Percentiles rank a stretch among this genome's conserved stretches.
Evolutionary conservation across 1,140 invertebrate genomes (phyloP).

Genomic region (Macrotrachela quadricornifera): DNA sequence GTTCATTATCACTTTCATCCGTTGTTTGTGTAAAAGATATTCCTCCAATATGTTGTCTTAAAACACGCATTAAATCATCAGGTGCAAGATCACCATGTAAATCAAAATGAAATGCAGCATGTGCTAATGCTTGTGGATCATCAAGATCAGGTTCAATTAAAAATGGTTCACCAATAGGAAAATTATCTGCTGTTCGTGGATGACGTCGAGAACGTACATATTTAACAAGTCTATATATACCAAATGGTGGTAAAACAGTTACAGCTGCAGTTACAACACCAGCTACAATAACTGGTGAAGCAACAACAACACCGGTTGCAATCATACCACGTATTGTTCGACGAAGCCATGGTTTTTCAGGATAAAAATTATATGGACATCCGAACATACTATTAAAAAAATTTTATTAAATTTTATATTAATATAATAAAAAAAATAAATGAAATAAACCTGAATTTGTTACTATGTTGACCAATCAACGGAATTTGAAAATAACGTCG

Average conservation of each 20-base stretch:
- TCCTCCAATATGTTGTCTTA: too few species aligned
- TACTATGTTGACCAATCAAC: conserved; percentile 30
- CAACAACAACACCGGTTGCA: conserved; percentile 18
- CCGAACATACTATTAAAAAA: conserved; percentile 29
- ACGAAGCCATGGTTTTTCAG: conserved; percentile 23
- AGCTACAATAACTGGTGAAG: conserved; percentile 15
- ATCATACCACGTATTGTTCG: conserved; percentile 27
- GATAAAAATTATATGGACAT: conserved; percentile 27
- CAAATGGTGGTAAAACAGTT: background rate
- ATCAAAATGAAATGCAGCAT: too few species aligned
- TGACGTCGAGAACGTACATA: background rate
- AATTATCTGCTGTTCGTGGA: too few species aligned
- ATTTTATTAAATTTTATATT: too few species aligned
- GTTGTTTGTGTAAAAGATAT: too few species aligned
- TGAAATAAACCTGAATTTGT: conserved; percentile 11
- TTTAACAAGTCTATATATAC: background rate
- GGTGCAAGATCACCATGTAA: too few species aligned
- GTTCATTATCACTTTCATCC: too few species aligned
- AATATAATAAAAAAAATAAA: too few species aligned
- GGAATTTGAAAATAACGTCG: conserved; percentile 21
- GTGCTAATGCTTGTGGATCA: too few species aligned
- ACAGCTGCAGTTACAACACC: background rate
- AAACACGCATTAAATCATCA: too few species aligned
- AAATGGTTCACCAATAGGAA: too few species aligned
- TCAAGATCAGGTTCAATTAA: too few species aligned